Base-by-base conservation (phyloP, 1,140 invertebrate species). In the Megathymus violae region DNA sequence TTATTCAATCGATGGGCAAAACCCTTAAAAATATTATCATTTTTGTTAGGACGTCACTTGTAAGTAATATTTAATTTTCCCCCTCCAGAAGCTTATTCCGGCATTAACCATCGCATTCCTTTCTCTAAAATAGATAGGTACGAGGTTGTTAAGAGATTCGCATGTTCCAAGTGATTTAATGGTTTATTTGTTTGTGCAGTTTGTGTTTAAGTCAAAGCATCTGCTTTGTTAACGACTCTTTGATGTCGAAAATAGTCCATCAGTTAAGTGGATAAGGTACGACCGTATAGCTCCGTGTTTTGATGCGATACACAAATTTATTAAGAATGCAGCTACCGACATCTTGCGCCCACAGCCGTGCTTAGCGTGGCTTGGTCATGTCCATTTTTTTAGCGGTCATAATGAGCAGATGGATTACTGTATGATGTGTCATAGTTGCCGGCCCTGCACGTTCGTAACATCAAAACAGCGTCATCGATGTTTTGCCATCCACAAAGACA, bases 61-160 rank as follows among this genome's bases (percentile, higher is more conserved):
- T 11, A 36, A n/a, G 34, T n/a, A 1, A 36, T 36, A 36, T n/a
- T 36, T 36, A 36, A 11, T 36, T 36, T 36, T 36, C 34, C 11
- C 11, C n/a, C 2, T 11, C 34, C 10, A 11, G n/a, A 11, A 36
- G 34, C n/a, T 36, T 36, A 36, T 36, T 36, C 34, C 34, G 34
- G 34, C 25, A 16, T 16, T 25, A 14, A 5, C 17, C 46, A 48
- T 15, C 46, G 27, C n/a, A 48, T 48, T 48, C 46, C 25, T 48
- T 48, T 16, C 13, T 31, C 22, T 9, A 34, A 27, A 48, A 34
- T n/a, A 16, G 19, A 14, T n/a, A 43, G 6, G 2, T 3, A 22
- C 44, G 19, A 31, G 11, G 25, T 34, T 27, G 46, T 48, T 31
- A 48, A 48, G 25, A 48, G 46, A 48, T 48, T 48, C 46, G 46